Evolutionary conservation across 2,888 invertebrate genomes (phyloP), one percentile per base, ranked within the genome.

Genomic region (Cremastobaeus sp.): DNA sequence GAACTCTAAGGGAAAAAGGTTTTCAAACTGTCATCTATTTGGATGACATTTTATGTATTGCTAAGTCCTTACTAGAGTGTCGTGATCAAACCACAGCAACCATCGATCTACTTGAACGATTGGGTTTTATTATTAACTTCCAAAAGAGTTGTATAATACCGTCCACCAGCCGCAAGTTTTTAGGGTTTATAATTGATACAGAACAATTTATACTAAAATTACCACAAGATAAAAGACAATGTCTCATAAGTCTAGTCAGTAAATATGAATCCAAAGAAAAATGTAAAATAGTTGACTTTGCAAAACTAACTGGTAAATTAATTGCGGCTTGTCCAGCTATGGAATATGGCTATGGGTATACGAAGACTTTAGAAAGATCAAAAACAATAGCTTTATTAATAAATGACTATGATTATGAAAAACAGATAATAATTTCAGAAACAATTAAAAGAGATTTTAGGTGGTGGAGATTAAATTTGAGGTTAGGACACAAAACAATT

Each of bases 401-500:
- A 9, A 48, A 50, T 6, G 43, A 69, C 12, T 32, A 54, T n/a
- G 20, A 65, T 47, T 76, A 52, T 34, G 69, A 75, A 20, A 2
- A 8, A 34, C 14, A 25, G 3, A 59, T 77, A 54, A n/a, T 3
- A n/a, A 35, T 78, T 11, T 20, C 64, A 15, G 15, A 12, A 6
- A 12, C 11, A 15, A 9, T 62, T 28, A 17, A n/a, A 0, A n/a
- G 21, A 6, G 73, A 76, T 8, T 28, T 74, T 2, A 5, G 6
- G 9, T 77, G 76, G 74, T 76, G 76, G 71, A 41, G 14, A 12
- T 14, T 25, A 21, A 68, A 52, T 6, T 11, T 73, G 9, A 28
- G 35, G 6, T 18, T 1, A 2, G 17, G 30, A 14, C 5, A 66
- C 60, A 15, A 21, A 50, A 3, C 25, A 5, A 74, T 64, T n/a